These are phyloP conservation scores for Nomada ruficornis DNA, from an alignment of 2,888 invertebrate species.

Conservation along the genomic window DNA sequence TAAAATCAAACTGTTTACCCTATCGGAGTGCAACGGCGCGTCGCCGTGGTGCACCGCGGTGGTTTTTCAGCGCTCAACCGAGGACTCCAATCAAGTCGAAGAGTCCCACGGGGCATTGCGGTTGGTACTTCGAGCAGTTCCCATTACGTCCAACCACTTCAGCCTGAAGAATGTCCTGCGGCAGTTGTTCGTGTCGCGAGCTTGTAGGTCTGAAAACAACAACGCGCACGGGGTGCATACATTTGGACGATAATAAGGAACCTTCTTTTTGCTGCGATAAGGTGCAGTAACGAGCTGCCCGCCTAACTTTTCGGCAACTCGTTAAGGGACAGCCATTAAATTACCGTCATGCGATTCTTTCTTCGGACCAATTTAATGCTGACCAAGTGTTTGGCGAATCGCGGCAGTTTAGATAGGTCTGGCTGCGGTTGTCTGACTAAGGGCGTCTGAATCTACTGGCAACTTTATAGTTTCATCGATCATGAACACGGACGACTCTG, in stretches of 20 bases:
- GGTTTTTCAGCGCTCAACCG: slow-evolving; percentile 77
- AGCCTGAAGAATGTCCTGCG: slow-evolving; percentile 86
- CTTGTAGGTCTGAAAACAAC: slow-evolving; percentile 86
- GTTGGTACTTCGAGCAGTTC: slow-evolving; percentile 85
- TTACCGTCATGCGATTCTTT: slow-evolving; percentile 1
- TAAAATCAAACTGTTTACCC: slow-evolving; percentile 52
- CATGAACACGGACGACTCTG: too few species aligned
- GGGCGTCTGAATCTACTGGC: background rate
- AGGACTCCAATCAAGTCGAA: slow-evolving; percentile 86
- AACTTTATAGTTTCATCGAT: background rate
- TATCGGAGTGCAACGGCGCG: slow-evolving; percentile 26
- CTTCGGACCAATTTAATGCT: slow-evolving; percentile 39
- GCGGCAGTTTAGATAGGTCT: background rate
- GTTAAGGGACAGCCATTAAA: slow-evolving; percentile 43
- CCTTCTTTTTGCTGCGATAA: slow-evolving; percentile 17
- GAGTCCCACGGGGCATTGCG: slow-evolving; percentile 86
- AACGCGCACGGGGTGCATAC: slow-evolving; percentile 10
- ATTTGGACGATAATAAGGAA: slow-evolving; percentile 46
- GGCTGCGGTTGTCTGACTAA: background rate
- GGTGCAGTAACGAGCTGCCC: slow-evolving; percentile 27
- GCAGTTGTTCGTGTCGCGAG: slow-evolving; percentile 86
- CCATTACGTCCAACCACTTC: slow-evolving; percentile 86
- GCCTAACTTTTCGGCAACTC: slow-evolving; percentile 22
- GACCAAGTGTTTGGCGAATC: slow-evolving; percentile 11
- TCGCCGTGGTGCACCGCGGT: slow-evolving; percentile 36